Evolutionary conservation across 2,888 invertebrate species (phyloP), one percentile per base, ranked within the genome.

Genomic region (Drosophila nigricruria): DNA sequence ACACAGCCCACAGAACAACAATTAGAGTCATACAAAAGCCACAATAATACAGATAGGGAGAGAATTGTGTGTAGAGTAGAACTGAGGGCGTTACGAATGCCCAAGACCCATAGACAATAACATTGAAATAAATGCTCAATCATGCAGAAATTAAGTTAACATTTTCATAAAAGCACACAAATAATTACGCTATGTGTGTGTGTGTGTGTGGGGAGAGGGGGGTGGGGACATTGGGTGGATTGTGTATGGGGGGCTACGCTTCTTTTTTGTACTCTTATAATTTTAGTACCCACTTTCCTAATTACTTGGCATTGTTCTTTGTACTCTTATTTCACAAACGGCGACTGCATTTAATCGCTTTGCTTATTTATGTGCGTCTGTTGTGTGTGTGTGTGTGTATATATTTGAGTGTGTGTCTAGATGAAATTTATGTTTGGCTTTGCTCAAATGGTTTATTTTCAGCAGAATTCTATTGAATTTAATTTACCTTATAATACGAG

Each of bases 61-160:
- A n/a, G 45, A 5, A 23, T 2, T n/a, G 32, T 6, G 52, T 5
- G 30, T 10, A 18, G 25, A n/a, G 27, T 25, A n/a, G 45, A 27
- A 12, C 63, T 43, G 40, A 52, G 58, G 64, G 70, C 52, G 57
- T 64, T 43, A 43, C 57, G 47, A 57, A 64, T 58, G 57, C 20
- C 60, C 57, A 18, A 79, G 65, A 68, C 71, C 65, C 49, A 77
- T 62, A 77, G 69, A 73, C 78, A 73, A 64, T 69, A 86, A 81
- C 79, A 85, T 77, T 85, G 82, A 82, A 84, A 82, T 74, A 82
- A 85, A 85, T 85, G 88, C 77, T 73, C 77, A 85, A 85, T 87
- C 82, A 77, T 70, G 82, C 82, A 68, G 80, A 81, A 87, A 88
- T 77, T 77, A 82, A 87, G 82, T 79, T 84, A 81, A 73, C 81